phyloP scores from a whole-genome alignment of 2,113 vertebrate species.

The Bubo scandiacus region DNA sequence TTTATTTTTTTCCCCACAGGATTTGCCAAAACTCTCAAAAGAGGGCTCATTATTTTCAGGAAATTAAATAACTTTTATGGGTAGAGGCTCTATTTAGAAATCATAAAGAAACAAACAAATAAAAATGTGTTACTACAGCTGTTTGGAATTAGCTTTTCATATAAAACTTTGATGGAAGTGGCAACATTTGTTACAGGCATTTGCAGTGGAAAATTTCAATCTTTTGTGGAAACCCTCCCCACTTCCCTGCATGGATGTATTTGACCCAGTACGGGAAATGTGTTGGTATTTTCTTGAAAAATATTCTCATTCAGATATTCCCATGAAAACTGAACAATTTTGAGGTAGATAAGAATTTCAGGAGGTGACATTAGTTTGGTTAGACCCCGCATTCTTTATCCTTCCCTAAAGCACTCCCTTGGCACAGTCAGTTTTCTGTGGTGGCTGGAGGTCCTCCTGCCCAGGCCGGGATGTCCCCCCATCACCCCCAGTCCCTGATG shows the following conservation, averaged over 20 bases:
- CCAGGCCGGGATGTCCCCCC: background rate
- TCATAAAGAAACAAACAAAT: background rate
- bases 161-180: background rate
- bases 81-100: background rate
- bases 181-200: background rate
- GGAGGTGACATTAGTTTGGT: too few relatives aligned
- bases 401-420: background rate
- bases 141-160: background rate
- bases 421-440: too few relatives aligned
- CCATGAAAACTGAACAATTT: background rate
- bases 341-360: background rate
- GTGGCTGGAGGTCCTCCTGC: background rate
- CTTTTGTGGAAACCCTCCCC: background rate
- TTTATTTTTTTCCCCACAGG: background rate
- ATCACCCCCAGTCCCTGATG: background rate
- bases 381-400: background rate
- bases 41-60: background rate
- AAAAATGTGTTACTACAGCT: background rate
- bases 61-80: background rate
- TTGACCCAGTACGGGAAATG: background rate
- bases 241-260: background rate
- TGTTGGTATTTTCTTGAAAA: background rate
- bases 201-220: background rate
- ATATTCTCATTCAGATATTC: background rate
- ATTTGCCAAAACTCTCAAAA: background rate